phyloP scores from a whole-genome alignment of 2,113 vertebrate species.

The Jacana jacana region DNA sequence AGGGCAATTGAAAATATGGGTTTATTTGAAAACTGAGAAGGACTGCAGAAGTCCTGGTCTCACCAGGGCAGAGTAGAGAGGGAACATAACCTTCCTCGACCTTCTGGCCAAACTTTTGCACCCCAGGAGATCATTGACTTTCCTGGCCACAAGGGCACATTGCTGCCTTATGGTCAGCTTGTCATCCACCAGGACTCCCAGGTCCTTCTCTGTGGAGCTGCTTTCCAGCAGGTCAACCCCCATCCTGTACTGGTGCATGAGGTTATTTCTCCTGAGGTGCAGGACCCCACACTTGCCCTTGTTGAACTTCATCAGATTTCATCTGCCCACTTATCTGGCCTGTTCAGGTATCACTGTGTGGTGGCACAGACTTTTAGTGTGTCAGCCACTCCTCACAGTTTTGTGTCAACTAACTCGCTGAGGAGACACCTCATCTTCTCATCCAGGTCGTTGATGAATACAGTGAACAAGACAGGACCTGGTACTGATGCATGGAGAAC shows the following conservation, averaged over 20 bases:
- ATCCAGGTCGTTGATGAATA: neutral
- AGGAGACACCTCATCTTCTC: neutral
- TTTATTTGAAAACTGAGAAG: neutral
- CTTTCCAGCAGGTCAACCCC: neutral
- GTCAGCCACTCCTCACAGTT: neutral
- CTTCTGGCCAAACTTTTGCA: neutral
- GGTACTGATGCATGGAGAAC: neutral
- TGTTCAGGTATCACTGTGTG: neutral
- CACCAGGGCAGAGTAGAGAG: neutral
- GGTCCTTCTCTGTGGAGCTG: neutral
- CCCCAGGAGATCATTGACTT: neutral
- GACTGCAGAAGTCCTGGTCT: neutral
- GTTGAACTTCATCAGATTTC: neutral
- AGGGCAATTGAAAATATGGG: neutral
- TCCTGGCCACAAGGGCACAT: neutral
- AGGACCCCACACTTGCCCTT: neutral
- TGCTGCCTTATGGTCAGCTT: neutral
- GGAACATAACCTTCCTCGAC: neutral
- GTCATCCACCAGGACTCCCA: neutral
- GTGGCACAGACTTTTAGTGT: neutral
- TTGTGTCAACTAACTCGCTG: neutral
- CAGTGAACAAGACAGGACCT: neutral
- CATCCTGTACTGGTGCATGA: neutral
- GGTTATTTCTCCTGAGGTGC: neutral
- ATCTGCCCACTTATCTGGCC: neutral